Base-by-base conservation (phyloP, 2,888 invertebrate genomes). In the Cacoxenus indagator region DNA sequence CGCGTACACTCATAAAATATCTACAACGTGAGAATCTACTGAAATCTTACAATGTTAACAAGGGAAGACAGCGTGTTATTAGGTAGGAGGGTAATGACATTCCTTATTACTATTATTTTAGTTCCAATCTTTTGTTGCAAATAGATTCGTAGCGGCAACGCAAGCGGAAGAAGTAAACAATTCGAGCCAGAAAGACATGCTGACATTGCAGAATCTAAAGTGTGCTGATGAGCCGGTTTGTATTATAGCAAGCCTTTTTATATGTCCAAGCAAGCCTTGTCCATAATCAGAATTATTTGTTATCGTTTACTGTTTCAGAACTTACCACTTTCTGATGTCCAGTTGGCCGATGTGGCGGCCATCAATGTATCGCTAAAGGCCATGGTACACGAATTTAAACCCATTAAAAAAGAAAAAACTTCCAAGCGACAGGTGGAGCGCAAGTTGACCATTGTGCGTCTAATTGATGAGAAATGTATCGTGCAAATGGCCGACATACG, bases 361-460 rank as follows among this genome's bases (percentile, higher is more conserved):
- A 80, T 86, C 1, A 71, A 64, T 4, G 65, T 75, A 0, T 71
- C 67, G n/a, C 64, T 85, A 0, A 78, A 78, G 9, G 67, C n/a
- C 0, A 69, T 74, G 65, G 29, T 43, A 1, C 73, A 74, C 46
- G 64, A 68, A 2, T 43, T 48, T n/a, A 70, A 76, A 19, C 54
- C 24, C 5, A 71, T 19, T 5, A 61, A 51, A 19, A 22, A 46
- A 4, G 76, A 73, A 1, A 69, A 74, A 11, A 64, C 70, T 27
- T 78, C 82, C 0, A 67, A 70, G 8, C 83, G 84, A 2, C 77
- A 84, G 64, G 48, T 91, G 9, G 87, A 88, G 54, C 88, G 94
- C 65, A 90, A 91, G n/a, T 91, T 91, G 78, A 87, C 91, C 67
- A 91, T 94, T 69, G 88, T 94, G 17, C 89, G 91, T 69, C 87